Evolutionary conservation across 2,113 vertebrate genomes (phyloP), one percentile per base, ranked within the genome.

Genomic region (Isichthys henryi): DNA sequence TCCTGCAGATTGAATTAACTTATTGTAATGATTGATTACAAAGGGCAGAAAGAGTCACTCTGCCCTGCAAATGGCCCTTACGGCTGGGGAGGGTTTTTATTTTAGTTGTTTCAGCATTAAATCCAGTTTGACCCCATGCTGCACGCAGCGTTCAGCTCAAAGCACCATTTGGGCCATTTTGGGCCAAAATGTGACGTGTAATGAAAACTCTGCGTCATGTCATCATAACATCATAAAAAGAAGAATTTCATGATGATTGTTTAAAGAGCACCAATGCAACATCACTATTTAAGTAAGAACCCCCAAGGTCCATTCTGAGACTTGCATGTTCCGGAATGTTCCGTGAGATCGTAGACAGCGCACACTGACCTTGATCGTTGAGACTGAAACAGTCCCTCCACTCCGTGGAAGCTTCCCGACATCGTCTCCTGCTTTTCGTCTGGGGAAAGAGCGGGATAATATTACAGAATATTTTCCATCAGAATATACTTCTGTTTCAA

Each of bases 371-470:
- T 94, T 98, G 95, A 93, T 98, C 97, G 93, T 96, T 97, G 94
- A 98, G 96, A 95, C 96, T 98, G 96, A 96, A 97, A 97, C 98
- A 98, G 88, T 97, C 95, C 94, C 97, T 97, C 98, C 98, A 98
- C 92, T 97, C 97, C 92, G 96, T 94, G 92, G 96, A 11, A 13
- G 10, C 95, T 88, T 96, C 97, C 95, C 97, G 95, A 94, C 95
- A 96, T 94, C 95, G 96, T 94, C 95, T 97, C 96, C 97, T 96
- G 93, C 96, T 96, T 96, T 94, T 97, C 90, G 96, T 96, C 97
- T 98, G 95, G 93, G 92, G 91, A 92, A 87, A 86, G 35, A 91
- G 6, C 19, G 5, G 9, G 21, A 86, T 10, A 48, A 48, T 43
- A 45, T 66, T n/a, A 90, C 45, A 56, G 70, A 27, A n/a, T 83